Evolutionary conservation across 2,113 vertebrate species (phyloP).

Genomic region (Ptychochromis oligacanthus): DNA sequence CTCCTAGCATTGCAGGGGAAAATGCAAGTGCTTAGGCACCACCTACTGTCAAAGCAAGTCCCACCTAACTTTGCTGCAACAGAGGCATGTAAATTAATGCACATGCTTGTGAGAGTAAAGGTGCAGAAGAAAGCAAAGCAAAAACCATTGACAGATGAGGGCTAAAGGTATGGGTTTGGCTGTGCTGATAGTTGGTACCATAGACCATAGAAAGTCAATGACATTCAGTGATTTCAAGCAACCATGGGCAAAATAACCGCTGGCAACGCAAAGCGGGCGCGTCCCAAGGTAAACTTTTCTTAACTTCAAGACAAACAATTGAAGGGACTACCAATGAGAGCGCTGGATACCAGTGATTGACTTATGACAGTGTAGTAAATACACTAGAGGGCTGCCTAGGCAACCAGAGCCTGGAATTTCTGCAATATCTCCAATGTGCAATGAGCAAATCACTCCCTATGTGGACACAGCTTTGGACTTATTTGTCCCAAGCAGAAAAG

Average conservation of each 20-base stretch:
- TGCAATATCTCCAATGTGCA: not conserved
- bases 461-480: not conserved
- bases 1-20: not conserved
- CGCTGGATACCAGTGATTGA: not conserved
- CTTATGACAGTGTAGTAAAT: not conserved
- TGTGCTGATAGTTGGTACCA: not conserved
- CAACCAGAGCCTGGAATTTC: too few relatives aligned
- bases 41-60: not conserved
- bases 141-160: not conserved
- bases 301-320: not conserved
- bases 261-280: not conserved
- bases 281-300: not conserved
- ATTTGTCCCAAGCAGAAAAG: not conserved
- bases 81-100: not conserved
- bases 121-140: not conserved
- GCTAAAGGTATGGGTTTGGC: not conserved
- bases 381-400: not conserved
- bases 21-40: conserved; percentile 5
- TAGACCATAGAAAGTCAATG: not conserved
- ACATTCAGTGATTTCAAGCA: too few relatives aligned
- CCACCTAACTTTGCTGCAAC: not conserved
- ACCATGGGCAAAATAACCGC: not conserved
- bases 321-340: not conserved
- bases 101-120: not conserved
- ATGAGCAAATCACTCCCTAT: not conserved